phyloP scores from a whole-genome alignment of 2,888 invertebrate species.

The Noctua janthe region DNA sequence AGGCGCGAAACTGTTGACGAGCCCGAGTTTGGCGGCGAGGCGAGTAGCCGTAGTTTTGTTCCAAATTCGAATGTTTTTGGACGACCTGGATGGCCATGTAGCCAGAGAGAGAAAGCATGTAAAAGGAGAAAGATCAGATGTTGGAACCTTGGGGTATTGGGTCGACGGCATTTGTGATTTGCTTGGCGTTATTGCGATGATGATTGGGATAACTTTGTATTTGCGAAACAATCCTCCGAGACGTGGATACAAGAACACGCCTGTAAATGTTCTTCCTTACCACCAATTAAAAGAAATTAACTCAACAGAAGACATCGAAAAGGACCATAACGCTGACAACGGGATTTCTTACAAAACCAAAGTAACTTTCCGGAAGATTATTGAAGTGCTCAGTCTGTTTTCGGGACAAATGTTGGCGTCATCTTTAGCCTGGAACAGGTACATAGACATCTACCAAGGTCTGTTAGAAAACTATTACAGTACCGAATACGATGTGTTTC shows the following conservation, averaged over 20 bases:
- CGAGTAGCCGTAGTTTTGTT: conserved; percentile 94
- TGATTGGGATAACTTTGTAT: conserved; percentile 93
- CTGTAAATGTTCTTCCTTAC: conserved; percentile 90
- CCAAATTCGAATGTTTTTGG: conserved; percentile 95
- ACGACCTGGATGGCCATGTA: conserved; percentile 96
- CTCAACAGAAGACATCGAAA: conserved; percentile 86
- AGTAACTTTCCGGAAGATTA: conserved; percentile 92
- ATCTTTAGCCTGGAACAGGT: conserved; percentile 95
- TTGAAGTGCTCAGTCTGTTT: conserved; percentile 92
- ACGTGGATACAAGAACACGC: conserved; percentile 92
- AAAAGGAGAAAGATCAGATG: conserved; percentile 94
- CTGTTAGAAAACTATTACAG: conserved; percentile 91
- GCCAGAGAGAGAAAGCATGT: conserved; percentile 94
- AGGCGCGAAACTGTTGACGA: conserved; percentile 94
- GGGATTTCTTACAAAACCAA: conserved; percentile 92
- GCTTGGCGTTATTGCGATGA: conserved; percentile 93
- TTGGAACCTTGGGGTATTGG: conserved; percentile 95
- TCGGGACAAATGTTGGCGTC: conserved; percentile 93
- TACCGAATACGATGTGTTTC: conserved; percentile 86
- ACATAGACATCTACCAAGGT: conserved; percentile 95
- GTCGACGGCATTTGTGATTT: conserved; percentile 96
- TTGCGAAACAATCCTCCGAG: conserved; percentile 93
- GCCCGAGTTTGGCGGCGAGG: conserved; percentile 93
- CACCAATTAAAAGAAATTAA: conserved; percentile 87
- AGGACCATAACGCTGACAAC: conserved; percentile 84